Conservation (phyloP, 2,888 invertebrate genomes). For the Cosmorhoe ocellata region DNA sequence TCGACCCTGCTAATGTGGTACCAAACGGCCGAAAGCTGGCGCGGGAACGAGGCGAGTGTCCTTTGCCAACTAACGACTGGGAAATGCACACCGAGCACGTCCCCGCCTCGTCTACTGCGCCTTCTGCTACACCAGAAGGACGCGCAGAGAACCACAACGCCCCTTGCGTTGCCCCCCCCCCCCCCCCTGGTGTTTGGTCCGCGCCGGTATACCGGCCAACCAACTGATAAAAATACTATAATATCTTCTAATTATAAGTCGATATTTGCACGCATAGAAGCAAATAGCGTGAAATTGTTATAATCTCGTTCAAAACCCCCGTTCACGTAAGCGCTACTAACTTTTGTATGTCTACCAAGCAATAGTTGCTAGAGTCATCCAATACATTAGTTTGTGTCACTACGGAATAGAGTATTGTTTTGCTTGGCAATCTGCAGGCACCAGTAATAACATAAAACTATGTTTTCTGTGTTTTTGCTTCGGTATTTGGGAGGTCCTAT, state of each 20-base stretch:
- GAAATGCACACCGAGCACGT: no score
- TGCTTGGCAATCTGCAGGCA: not conserved
- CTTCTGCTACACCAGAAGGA: no score
- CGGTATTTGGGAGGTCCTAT: constrained; percentile 64
- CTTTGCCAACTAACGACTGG: no score
- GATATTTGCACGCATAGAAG: constrained; percentile 37
- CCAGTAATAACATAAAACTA: not conserved
- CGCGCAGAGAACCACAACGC: no score
- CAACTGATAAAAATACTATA: no score
- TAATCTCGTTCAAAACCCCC: constrained; percentile 36
- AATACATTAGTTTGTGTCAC: not conserved
- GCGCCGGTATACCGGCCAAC: no score
- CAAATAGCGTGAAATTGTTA: constrained; percentile 56
- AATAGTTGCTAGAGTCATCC: not conserved
- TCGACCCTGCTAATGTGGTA: no score
- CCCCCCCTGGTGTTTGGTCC: no score
- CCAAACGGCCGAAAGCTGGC: no score
- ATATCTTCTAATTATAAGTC: not conserved
- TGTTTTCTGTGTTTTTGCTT: constrained; percentile 21
- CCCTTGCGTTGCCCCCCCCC: no score
- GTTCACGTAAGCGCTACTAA: constrained; percentile 54
- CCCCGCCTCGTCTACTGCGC: no score
- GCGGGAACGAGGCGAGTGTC: no score
- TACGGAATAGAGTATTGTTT: not conserved
- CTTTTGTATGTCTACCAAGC: not conserved